Evolutionary conservation across 2,888 invertebrate species (phyloP).

Genomic region (Caenorhabditis virilis): DNA sequence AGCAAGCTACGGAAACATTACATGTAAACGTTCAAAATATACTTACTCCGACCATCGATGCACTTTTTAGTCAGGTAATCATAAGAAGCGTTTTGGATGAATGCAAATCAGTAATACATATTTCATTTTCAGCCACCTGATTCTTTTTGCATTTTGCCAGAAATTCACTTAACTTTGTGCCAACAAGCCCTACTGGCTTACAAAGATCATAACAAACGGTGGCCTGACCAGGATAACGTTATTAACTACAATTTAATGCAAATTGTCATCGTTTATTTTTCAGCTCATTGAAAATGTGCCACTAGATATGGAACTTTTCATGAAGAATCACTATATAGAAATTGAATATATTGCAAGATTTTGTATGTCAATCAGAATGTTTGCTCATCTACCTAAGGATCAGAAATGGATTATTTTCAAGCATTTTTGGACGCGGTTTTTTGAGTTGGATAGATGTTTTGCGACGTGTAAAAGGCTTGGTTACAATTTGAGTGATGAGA

Average conservation of each 20-base stretch:
- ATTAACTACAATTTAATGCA: background rate
- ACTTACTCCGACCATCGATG: slow-evolving; percentile 30
- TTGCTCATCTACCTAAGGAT: slow-evolving; percentile 37
- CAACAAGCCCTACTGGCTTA: slow-evolving; percentile 45
- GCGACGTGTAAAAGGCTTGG: slow-evolving; percentile 42
- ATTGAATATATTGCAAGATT: slow-evolving; percentile 44
- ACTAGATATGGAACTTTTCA: slow-evolving; percentile 40
- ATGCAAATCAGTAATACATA: too few species aligned
- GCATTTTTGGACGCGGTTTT: slow-evolving; percentile 47
- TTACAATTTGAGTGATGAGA: slow-evolving; percentile 31
- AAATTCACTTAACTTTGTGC: slow-evolving; percentile 38
- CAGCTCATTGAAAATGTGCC: slow-evolving; percentile 29
- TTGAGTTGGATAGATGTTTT: slow-evolving; percentile 43
- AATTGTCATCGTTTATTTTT: slow-evolving; percentile 1
- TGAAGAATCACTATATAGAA: slow-evolving; percentile 45
- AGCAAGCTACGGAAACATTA: slow-evolving; percentile 34
- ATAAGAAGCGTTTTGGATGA: too few species aligned
- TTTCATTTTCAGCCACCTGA: slow-evolving; percentile 2
- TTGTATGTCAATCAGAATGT: slow-evolving; percentile 45
- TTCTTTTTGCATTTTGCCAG: slow-evolving; percentile 17
- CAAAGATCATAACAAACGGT: slow-evolving; percentile 38
- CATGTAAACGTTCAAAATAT: slow-evolving; percentile 36
- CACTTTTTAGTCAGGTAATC: slow-evolving; percentile 24
- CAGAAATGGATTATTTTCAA: slow-evolving; percentile 53
- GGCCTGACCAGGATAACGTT: slow-evolving; percentile 41